phyloP scores from a whole-genome alignment of 2,113 vertebrate genomes.

The Tonatia bakeri region DNA sequence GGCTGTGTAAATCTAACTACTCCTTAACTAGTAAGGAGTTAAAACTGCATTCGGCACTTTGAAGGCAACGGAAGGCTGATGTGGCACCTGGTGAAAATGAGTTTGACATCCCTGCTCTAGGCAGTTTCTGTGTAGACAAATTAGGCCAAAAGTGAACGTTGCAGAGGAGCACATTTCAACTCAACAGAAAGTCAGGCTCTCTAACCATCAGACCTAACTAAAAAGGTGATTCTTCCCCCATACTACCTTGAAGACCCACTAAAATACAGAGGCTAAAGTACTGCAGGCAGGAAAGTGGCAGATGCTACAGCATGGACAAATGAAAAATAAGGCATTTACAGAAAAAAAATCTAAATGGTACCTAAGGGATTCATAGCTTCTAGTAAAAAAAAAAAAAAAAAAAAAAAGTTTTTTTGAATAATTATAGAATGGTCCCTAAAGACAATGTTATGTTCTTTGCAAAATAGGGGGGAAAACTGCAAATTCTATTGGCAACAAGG shows the following conservation, averaged over 20 bases:
- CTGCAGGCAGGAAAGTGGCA: not conserved
- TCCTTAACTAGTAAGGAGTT: too few relatives aligned
- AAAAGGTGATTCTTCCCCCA: not conserved
- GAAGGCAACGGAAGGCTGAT: too few relatives aligned
- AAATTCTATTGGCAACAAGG: not conserved
- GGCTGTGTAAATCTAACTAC: too few relatives aligned
- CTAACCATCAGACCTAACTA: not conserved
- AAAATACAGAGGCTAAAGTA: not conserved
- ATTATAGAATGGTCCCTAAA: slow-evolving; percentile 39
- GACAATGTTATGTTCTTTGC: not conserved
- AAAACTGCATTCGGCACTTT: too few relatives aligned
- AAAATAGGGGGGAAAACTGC: not conserved
- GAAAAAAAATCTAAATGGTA: not conserved
- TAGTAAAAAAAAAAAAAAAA: not conserved
- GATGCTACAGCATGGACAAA: not conserved
- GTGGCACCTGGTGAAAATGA: too few relatives aligned
- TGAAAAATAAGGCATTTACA: not conserved
- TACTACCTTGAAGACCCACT: not conserved
- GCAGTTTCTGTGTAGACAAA: slow-evolving; percentile 35
- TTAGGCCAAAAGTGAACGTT: slow-evolving; percentile 1
- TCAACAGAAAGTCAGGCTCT: not conserved
- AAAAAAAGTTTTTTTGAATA: not conserved
- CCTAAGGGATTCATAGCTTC: not conserved
- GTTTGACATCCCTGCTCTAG: not conserved
- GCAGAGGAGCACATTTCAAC: not conserved